Evolutionary conservation across 2,888 invertebrate genomes (phyloP), one percentile per base, ranked within the genome.

Genomic region (Aporophyla nigra): DNA sequence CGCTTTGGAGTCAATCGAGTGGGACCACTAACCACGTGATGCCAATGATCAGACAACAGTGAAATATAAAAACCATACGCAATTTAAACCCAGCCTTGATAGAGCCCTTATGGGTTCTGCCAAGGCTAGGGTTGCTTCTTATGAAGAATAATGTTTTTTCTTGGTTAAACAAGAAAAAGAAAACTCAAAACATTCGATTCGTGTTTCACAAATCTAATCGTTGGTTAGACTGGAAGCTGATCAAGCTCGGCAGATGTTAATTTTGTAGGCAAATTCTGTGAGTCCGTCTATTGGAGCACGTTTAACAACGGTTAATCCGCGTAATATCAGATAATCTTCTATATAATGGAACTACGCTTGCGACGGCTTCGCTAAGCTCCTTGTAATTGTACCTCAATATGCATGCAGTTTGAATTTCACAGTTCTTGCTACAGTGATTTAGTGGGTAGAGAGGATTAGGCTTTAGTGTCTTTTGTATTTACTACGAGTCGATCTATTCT

Each of bases 241-340:
- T 46, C 24, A 24, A n/a, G 2, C 5, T 58, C 46, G n/a, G 51
- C 43, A 61, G 71, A 74, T 66, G 54, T 75, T 84, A 80, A 83
- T 83, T 84, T 76, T 71, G 49, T 77, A 63, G 75, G 66, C 68
- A 77, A 82, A 81, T 83, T 82, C 68, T 51, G 69, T 59, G 77
- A 63, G 69, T 65, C 74, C 67, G 70, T 68, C 63, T 67, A 76
- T 69, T 85, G 73, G 63, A 84, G 78, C 77, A 72, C 63, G 72
- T 86, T 86, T 82, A 86, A 81, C 70, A 68, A 69, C 80, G 46
- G 77, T 79, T 89, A 87, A 89, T 86, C 88, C 84, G 53, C 68
- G 78, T 88, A 82, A 85, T 88, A 84, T 76, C 80, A 79, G 86
- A 89, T 89, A 88, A 89, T 86, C 89, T 83, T 67, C 82, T 74